Evolutionary conservation across 2,113 vertebrate genomes (phyloP), one percentile per base, ranked within the genome.

Genomic region (Fulmarus glacialis): DNA sequence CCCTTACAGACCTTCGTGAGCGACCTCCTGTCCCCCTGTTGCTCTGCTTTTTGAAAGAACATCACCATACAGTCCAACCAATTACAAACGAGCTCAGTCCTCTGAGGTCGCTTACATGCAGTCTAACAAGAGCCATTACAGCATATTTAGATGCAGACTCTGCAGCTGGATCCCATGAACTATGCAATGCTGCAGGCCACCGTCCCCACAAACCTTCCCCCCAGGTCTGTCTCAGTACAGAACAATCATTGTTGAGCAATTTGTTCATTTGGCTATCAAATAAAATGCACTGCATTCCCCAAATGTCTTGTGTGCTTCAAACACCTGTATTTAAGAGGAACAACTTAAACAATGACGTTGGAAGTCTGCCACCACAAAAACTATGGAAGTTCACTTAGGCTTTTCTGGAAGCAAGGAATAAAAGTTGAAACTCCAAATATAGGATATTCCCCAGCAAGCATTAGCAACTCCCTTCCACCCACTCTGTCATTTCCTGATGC

Each of bases 401-500:
- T 93, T 85, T 88, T 93, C 62, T 85, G 45, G 66, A 89, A 85
- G 78, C 34, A 79, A 90, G 30, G 26, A 93, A 89, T 26, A 66
- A 23, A 75, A 91, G 26, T 13, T 67, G 34, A 43, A 93, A 87
- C 24, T 85, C 53, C 73, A 17, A 47, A 86, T 93, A 53, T 1
- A 91, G 68, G 52, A 80, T 48, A 95, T 66, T 88, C 71, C 36
- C 30, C 71, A 96, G 66, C 26, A 77, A 95, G 71, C 48, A 88
- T 68, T 64, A 87, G 45, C 48, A 91, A 63, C 43, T 74, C 50
- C 50, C 90, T 91, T 92, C 80, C 84, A 90, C 55, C 74, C 79
- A 64, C 85, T 82, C 77, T 87, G 78, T 67, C 88, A 90, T 77
- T 93, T 95, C 79, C 93, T 78, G 50, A 92, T 94, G 78, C 82